Base-by-base conservation (phyloP, 2,797 vertebrate species). In the Phoxinus dragarum region DNA sequence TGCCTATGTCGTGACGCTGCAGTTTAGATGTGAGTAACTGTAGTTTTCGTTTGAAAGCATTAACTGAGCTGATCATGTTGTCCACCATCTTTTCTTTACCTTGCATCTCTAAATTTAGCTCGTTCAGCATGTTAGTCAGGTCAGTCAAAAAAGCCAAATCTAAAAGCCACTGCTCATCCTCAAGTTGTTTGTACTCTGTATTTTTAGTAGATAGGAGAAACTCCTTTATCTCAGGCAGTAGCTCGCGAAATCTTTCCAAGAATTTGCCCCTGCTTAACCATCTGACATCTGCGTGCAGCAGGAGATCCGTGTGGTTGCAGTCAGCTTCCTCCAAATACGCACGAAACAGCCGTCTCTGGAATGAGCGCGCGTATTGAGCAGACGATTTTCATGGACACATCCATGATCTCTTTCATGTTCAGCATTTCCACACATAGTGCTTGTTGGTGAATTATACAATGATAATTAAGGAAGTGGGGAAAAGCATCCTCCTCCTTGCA, bases 401-500 rank as follows among this genome's bases (percentile, higher is more conserved):
- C 74, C 34, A 52, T 52, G 14, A 61, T 76, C 75, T 77, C 21
- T 23, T 77, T 77, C 75, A 77, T 38, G 75, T 61, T 40, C 12
- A 77, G 49, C 34, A 77, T 77, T 77, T 77, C 42, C 5, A 9
- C 21, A 36, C 21, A 61, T 42, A 78, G 5, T 2, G 75, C 31
- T 84, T 7, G 84, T 52, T 8, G 84, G 82, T 16, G 27, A 27
- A 59, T 6, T 54, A 61, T 38, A 5, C 36, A 38, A 38, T 38
- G 36, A 11, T 79, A 67, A 4, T 38, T 38, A 38, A 38, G 36
- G 36, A 5, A 0, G 27, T 67, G 21, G 2, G 72, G 38, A 27
- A 84, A 76, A 77, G 9, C 42, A 31, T 84, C 40, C 4, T 77
- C 56, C 54, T 84, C 36, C 75, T 16, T 78, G 71, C 76, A 88